These are phyloP conservation scores for Atherinosoma microstoma DNA, from an alignment of 2,797 vertebrate genomes.

Conservation along the genomic window DNA sequence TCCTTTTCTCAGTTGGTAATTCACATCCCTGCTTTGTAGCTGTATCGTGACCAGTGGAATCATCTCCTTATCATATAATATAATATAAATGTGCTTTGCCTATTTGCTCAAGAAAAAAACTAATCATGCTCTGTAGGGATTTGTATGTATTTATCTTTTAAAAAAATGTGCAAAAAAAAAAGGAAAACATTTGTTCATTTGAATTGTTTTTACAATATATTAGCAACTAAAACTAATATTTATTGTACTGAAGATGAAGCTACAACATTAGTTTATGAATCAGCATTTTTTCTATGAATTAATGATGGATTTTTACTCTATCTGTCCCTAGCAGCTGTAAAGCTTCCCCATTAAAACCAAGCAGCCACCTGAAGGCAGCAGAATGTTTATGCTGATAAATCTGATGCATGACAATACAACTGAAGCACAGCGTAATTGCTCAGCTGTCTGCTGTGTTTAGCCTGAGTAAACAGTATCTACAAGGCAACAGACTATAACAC, in stretches of 20 bases:
- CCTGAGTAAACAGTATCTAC: slow-evolving; percentile 9
- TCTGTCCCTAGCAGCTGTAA: not conserved
- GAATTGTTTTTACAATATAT: not conserved
- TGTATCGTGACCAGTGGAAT: not conserved
- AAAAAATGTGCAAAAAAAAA: not conserved
- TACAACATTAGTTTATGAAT: not conserved
- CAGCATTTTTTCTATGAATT: not conserved
- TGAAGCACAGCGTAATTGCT: slow-evolving; percentile 1
- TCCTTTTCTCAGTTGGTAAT: not conserved
- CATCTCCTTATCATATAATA: not conserved
- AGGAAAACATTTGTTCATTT: not conserved
- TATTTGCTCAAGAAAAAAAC: not conserved
- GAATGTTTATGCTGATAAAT: not conserved
- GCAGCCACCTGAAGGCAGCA: slow-evolving; percentile 18
- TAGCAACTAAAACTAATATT: not conserved
- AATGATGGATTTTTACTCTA: not conserved
- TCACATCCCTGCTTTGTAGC: not conserved
- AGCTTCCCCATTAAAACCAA: slow-evolving; percentile 10
- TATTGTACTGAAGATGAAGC: not conserved
- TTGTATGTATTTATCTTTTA: not conserved
- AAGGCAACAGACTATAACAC: not conserved
- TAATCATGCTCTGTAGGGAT: not conserved
- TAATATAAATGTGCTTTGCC: not conserved
- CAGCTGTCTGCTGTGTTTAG: not conserved
- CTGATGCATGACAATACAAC: not conserved